phyloP scores from a whole-genome alignment of 2,888 invertebrate genomes.

The Pasiphila rectangulata region DNA sequence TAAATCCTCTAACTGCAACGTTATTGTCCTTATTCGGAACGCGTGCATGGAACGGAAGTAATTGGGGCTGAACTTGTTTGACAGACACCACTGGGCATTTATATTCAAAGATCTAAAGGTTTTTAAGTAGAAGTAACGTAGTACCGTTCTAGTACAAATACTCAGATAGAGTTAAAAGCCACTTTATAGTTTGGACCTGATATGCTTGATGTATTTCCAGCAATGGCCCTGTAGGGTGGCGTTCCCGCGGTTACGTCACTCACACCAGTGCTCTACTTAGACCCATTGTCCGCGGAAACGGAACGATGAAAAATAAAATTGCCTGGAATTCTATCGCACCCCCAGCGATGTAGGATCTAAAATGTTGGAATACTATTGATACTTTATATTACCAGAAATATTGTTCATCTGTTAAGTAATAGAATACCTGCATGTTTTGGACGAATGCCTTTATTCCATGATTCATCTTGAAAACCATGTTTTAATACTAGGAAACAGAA shows the following conservation, averaged over 20 bases:
- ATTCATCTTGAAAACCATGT: no score
- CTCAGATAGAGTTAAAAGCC: conserved; percentile 17
- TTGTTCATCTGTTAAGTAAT: no score
- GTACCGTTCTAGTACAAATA: background rate
- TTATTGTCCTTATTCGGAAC: no score
- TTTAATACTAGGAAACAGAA: no score
- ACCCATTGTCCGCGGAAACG: conserved; percentile 12
- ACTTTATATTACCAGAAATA: background rate
- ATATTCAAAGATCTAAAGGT: no score
- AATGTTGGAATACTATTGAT: conserved; percentile 3
- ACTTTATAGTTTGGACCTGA: conserved; percentile 17
- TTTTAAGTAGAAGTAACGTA: no score
- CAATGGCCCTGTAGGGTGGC: conserved; percentile 24
- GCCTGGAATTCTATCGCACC: conserved; percentile 4
- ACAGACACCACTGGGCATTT: no score
- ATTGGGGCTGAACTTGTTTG: no score
- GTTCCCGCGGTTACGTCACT: conserved; percentile 26
- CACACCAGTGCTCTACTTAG: conserved; percentile 19
- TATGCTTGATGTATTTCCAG: conserved; percentile 27
- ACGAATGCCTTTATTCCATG: no score
- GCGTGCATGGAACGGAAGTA: no score
- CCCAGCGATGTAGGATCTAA: conserved; percentile 1
- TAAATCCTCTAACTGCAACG: no score
- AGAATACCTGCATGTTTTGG: no score
- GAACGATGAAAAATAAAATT: conserved; percentile 12